A percentile compares a stretch with the other conserved stretches of the same genome.
Evolutionary conservation across 2,113 vertebrate species (phyloP).

Genomic region (Rattus rattus): DNA sequence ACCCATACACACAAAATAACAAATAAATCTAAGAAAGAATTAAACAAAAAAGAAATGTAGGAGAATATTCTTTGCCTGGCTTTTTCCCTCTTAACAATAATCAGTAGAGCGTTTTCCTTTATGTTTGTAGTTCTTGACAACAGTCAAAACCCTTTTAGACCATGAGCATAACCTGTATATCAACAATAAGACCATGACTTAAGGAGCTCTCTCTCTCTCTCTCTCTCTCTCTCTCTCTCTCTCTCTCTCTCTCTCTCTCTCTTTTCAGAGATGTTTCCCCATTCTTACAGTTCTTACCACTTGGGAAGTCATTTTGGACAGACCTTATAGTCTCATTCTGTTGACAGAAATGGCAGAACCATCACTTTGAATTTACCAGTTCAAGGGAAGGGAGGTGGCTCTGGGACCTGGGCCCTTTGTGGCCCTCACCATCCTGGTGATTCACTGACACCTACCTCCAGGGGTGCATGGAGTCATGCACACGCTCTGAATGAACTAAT

Average conservation of each 20-base stretch:
- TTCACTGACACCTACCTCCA: neutral
- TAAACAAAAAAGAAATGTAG: neutral
- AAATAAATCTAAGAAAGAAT: neutral
- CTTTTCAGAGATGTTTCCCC: neutral
- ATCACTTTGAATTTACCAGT: neutral
- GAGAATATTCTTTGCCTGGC: neutral
- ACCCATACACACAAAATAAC: neutral
- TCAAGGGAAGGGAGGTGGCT: neutral
- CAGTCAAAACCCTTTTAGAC: neutral
- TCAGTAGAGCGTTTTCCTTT: neutral
- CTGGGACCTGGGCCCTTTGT: neutral
- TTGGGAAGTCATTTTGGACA: neutral
- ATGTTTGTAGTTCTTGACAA: neutral
- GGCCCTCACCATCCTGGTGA: neutral
- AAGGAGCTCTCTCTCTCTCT: neutral
- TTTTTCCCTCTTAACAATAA: neutral
- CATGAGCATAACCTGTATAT: neutral
- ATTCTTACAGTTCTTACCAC: conserved; percentile 11
- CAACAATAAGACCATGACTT: neutral
- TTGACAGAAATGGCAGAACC: neutral
- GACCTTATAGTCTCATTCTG: neutral
- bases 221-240: no score
- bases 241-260: no score
- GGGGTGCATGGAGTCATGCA: neutral
- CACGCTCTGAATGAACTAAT: neutral